These are phyloP conservation scores for Thecocarcelia acutangulata DNA, from an alignment of 2,888 invertebrate genomes.

Conservation along the genomic window DNA sequence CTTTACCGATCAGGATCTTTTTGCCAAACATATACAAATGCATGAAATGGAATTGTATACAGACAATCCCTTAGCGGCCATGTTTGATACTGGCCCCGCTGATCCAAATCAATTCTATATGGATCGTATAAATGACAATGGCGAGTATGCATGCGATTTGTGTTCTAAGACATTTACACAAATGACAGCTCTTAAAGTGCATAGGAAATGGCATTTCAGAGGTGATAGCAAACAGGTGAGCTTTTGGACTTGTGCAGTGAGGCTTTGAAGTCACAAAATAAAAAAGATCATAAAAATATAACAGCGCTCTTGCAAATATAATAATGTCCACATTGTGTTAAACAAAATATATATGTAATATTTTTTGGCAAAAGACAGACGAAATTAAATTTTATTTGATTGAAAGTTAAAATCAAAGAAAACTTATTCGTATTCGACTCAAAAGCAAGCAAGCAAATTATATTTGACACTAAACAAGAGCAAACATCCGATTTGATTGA, in stretches of 20 bases:
- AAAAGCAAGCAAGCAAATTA: neutral
- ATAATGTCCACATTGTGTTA: conserved; percentile 57
- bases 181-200: conserved; percentile 81
- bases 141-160: conserved; percentile 81
- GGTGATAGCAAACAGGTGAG: conserved; percentile 82
- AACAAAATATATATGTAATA: conserved; percentile 9
- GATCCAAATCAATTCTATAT: conserved; percentile 80
- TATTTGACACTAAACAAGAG: neutral
- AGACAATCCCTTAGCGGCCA: conserved; percentile 80
- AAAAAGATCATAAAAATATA: conserved; percentile 29
- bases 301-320: conserved; percentile 37
- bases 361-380: conserved; percentile 62
- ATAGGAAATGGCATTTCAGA: conserved; percentile 82
- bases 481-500: too few species aligned
- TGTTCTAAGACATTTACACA: conserved; percentile 81
- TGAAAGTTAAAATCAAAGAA: conserved; percentile 13
- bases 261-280: conserved; percentile 70
- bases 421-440: neutral
- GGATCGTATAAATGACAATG: conserved; percentile 80
- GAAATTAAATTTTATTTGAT: conserved; percentile 32
- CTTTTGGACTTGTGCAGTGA: conserved; percentile 80
- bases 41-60: conserved; percentile 80
- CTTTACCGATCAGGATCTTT: conserved; percentile 80
- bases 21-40: conserved; percentile 80
- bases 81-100: conserved; percentile 81